Evolutionary conservation across 2,888 invertebrate genomes (phyloP).

Genomic region (Alviniconcha strummeri): DNA sequence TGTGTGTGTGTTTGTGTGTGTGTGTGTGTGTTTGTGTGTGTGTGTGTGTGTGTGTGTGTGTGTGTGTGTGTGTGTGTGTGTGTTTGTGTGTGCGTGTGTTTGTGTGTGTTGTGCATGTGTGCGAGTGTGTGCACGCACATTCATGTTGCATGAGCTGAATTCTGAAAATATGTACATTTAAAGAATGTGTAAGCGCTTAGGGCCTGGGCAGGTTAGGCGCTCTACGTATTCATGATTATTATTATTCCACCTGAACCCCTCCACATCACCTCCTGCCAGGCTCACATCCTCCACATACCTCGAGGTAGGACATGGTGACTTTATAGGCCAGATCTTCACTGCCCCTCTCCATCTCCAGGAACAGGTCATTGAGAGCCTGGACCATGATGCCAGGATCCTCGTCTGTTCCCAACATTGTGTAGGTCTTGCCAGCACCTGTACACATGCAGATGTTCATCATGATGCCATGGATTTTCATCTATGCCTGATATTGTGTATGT

Average conservation of each 20-base stretch:
- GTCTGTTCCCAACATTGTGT: conserved; percentile 87
- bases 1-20: background rate
- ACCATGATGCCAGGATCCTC: conserved; percentile 89
- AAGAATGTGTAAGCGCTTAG: too few relatives aligned
- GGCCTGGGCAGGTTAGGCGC: too few relatives aligned
- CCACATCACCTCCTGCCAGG: background rate
- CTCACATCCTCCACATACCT: conserved; percentile 72
- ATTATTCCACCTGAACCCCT: background rate
- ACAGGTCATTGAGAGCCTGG: conserved; percentile 88
- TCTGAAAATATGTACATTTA: too few relatives aligned
- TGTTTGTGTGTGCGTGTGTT: background rate
- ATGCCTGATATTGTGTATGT: too few relatives aligned
- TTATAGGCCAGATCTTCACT: conserved; percentile 77
- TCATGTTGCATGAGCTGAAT: too few relatives aligned
- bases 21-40: conserved; percentile 7
- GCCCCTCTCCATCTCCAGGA: conserved; percentile 80
- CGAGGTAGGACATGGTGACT: conserved; percentile 89
- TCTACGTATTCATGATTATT: too few relatives aligned
- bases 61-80: conserved; percentile 12
- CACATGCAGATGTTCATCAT: background rate
- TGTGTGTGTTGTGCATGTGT: background rate
- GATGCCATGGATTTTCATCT: too few relatives aligned
- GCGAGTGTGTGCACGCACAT: too few relatives aligned
- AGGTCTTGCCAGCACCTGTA: conserved; percentile 89
- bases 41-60: conserved; percentile 1